Base-by-base conservation (phyloP, 2,113 vertebrate genomes). In the Progne subis region DNA sequence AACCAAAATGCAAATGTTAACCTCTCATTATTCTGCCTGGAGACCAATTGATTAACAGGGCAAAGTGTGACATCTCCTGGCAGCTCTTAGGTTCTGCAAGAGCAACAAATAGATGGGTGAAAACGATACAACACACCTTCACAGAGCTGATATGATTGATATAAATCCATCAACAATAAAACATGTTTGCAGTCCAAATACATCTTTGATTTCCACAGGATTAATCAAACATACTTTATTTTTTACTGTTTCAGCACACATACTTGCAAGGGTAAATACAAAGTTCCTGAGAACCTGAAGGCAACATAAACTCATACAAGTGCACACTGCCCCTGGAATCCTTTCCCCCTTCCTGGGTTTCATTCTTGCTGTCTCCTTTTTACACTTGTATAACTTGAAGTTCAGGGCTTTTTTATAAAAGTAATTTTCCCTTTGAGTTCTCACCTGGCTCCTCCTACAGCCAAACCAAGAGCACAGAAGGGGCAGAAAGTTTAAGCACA, bases 41-140 rank as follows among this genome's bases (percentile, higher is more conserved):
- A 85, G 11, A 20, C 46, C 52, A 68, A 60, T 10, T 9, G 5
- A 34, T 90, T 46, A 83, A 60, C 24, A 91, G 29, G 47, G 79
- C 55, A 77, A 50, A 90, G 71, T 50, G 28, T 88, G 93, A 91
- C 95, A 96, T 23, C 94, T 97, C 71, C 85, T 93, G 94, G 96
- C 56, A 86, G 82, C 52, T 88, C 83, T 76, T 47, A 44, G 81
- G 76, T 70, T 90, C 84, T 95, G 83, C 94, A 95, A 41, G 9
- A 69, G 39, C 34, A 56, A 56, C 9, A 44, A 84, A 64, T 13
- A 49, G 41, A 67, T 5, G 13, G 16, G 46, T n/a, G 41, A 82
- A 82, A 87, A 41, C 2, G 37, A 65, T 37, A 19, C 11, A 82
- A 43, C 0, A 7, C n/a, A 43, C 12, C 72, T 8, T 9, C 9